Percentiles rank a stretch among this genome's conserved stretches.
phyloP scores from a whole-genome alignment of 2,113 vertebrate genomes.

The Hemiscyllium ocellatum region DNA sequence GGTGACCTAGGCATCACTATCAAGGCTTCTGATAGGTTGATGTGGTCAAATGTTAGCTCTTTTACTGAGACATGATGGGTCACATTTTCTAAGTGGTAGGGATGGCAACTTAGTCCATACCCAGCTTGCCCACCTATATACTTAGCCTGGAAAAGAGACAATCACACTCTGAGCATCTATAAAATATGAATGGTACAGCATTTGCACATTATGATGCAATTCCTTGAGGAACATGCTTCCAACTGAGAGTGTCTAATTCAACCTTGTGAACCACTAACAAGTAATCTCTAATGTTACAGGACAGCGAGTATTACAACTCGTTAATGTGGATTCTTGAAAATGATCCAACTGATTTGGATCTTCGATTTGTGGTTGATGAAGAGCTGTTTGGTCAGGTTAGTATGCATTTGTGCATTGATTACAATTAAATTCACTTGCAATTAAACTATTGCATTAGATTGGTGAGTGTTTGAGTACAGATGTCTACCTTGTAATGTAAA shows the following conservation, averaged over 20 bases:
- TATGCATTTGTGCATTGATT: slow-evolving; percentile 19
- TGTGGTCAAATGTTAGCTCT: too few relatives aligned
- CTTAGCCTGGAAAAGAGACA: too few relatives aligned
- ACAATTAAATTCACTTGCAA: neutral
- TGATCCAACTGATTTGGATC: slow-evolving; percentile 85
- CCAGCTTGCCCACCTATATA: too few relatives aligned
- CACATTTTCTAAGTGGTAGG: too few relatives aligned
- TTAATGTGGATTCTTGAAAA: slow-evolving; percentile 95
- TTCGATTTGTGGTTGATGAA: slow-evolving; percentile 88
- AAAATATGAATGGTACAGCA: neutral
- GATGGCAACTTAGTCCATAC: too few relatives aligned
- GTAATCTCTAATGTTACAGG: slow-evolving; percentile 55
- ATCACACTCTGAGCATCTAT: neutral
- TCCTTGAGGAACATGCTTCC: neutral
- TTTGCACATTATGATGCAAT: neutral
- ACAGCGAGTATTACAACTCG: slow-evolving; percentile 94
- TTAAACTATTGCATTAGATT: neutral
- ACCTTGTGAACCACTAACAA: neutral
- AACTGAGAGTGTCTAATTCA: neutral
- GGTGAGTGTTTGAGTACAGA: neutral
- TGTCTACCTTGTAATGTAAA: neutral
- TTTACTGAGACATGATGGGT: too few relatives aligned
- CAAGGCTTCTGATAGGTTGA: too few relatives aligned
- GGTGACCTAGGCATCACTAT: too few relatives aligned
- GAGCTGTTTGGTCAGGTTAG: slow-evolving; percentile 96